Base-by-base conservation (phyloP, 2,113 vertebrate species). In the Xyliphius kryptos region DNA sequence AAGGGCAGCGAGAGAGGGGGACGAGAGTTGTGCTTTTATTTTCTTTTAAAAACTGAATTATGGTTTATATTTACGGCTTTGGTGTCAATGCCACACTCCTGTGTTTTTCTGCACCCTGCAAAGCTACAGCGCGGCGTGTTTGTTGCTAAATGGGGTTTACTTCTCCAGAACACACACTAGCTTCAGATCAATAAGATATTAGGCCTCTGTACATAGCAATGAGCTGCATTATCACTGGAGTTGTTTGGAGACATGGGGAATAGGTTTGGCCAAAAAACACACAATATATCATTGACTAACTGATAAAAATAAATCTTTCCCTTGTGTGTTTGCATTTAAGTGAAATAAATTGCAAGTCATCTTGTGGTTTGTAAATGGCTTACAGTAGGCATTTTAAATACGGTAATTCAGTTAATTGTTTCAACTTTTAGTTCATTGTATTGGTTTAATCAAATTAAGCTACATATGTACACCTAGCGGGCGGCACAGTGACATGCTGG, bases 131-230 rank as follows among this genome's bases (percentile, higher is more conserved):
- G 76, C 78, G 76, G 77, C 5, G 14, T 12, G 10, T 49, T 79
- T 87, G 78, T 81, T 78, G 81, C 78, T 89, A 84, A 91, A 94
- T 93, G 93, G 85, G 89, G 93, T 96, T 92, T 92, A 81, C 86
- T 74, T 15, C 57, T 81, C 87, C 90, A 94, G 92, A 95, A 91
- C 92, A 92, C 84, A 91, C 91, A 78, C 75, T 63, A 69, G 73
- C 69, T 78, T 70, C 82, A 71, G 85, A 92, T 90, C 90, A 78
- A 91, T 90, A 89, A 85, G 86, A 88, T 92, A 90, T 86, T 84
- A 87, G 84, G 88, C 90, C 89, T 91, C 87, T 89, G 84, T 88
- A 86, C 80, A 85, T 85, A 89, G 87, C 83, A 86, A 91, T 91
- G 89, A 93, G 86, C 70, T 77, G 61, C 80, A 79, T 54, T 61